These are phyloP conservation scores for Molorchus minor DNA, from an alignment of 2,888 invertebrate genomes.

Conservation along the genomic window DNA sequence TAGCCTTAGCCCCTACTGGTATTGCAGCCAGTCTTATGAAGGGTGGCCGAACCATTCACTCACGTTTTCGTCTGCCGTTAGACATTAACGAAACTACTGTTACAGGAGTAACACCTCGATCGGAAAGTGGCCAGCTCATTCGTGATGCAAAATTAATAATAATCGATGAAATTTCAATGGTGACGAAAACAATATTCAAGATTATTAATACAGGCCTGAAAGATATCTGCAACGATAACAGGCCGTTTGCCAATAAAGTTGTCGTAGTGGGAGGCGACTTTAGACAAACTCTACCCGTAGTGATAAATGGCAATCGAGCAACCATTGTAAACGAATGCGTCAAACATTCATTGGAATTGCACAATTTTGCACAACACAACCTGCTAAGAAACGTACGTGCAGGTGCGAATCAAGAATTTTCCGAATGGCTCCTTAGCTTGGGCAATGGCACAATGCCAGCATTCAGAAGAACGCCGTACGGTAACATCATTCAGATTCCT, in stretches of 20 bases:
- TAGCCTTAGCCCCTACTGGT: not conserved
- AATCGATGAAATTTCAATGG: too few species aligned
- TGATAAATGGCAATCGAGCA: conserved; percentile 24
- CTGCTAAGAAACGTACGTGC: not conserved
- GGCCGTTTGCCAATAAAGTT: too few species aligned
- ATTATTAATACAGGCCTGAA: not conserved
- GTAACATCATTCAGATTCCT: not conserved
- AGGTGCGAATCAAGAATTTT: not conserved
- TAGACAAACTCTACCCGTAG: too few species aligned
- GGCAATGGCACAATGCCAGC: not conserved
- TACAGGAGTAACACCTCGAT: not conserved
- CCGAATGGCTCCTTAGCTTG: not conserved
- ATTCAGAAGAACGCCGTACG: not conserved
- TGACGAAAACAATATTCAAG: not conserved
- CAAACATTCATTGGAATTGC: not conserved
- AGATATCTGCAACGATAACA: not conserved
- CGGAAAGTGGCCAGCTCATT: not conserved
- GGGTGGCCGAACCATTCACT: conserved; percentile 2
- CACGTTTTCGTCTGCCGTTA: too few species aligned
- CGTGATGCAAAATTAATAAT: not conserved
- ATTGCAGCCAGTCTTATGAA: not conserved
- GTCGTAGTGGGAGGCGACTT: conserved; percentile 30
- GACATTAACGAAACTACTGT: too few species aligned
- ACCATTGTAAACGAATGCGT: conserved; percentile 26
- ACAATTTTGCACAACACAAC: not conserved